Conservation (phyloP, 2,888 invertebrate genomes). For the Lypha dubia region DNA sequence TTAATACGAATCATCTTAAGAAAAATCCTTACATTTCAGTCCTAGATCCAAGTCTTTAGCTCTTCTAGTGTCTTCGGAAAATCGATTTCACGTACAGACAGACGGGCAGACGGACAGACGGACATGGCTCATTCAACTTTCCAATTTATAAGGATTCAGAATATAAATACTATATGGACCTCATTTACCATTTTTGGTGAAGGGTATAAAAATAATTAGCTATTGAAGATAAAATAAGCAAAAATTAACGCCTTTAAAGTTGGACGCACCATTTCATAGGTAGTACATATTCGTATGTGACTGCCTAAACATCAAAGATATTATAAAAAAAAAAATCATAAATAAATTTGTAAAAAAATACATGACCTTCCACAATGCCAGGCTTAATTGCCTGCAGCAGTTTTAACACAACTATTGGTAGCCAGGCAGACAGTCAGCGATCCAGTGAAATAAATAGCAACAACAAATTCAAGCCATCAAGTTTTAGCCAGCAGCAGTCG, state of each 20-base stretch:
- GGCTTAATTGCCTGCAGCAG: conserved; percentile 75
- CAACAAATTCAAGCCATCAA: conserved; percentile 41
- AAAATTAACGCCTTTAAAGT: conserved; percentile 28
- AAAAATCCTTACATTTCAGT: no score
- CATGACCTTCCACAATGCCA: conserved; percentile 83
- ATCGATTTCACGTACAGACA: no score
- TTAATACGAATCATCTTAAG: no score
- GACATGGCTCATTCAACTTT: no score
- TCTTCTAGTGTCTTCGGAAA: no score
- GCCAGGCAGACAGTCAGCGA: conserved; percentile 34
- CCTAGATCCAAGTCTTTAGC: no score
- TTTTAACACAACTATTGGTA: conserved; percentile 34
- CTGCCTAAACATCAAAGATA: no score
- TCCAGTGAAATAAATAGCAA: conserved; percentile 10
- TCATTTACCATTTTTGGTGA: no score
- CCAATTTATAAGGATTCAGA: no score
- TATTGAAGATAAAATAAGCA: conserved; percentile 30
- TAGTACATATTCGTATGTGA: no score
- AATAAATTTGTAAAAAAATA: conserved; percentile 73
- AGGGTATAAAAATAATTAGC: conserved; percentile 41
- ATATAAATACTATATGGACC: no score
- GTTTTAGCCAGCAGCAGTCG: conserved; percentile 66
- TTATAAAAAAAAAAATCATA: conserved; percentile 13
- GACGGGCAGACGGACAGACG: no score
- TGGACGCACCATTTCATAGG: conserved; percentile 34